Conservation (phyloP, 1,140 invertebrate genomes). For the Hyposmocoma kahamanoa region DNA sequence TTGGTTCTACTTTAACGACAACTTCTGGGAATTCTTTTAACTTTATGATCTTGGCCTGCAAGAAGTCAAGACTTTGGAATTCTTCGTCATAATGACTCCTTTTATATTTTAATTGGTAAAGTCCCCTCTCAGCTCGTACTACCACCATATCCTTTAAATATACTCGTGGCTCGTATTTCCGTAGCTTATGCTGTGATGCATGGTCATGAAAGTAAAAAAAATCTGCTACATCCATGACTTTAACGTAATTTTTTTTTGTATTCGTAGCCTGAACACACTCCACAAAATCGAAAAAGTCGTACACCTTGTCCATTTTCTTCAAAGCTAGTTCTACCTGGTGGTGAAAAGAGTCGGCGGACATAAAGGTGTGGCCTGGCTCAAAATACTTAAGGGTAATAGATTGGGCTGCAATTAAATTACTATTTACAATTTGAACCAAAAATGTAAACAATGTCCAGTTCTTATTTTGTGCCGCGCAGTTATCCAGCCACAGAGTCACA, state of each 20-base stretch:
- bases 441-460: slow-evolving; percentile 22
- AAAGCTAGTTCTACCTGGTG: slow-evolving; percentile 32
- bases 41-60: neutral
- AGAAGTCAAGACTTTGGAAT: neutral
- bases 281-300: slow-evolving; percentile 36
- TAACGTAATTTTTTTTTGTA: neutral
- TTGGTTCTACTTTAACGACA: neutral
- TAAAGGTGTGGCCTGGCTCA: slow-evolving; percentile 13
- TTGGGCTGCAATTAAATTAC: neutral
- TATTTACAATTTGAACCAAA: slow-evolving; percentile 16
- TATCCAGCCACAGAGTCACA: slow-evolving; percentile 16
- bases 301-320: slow-evolving; percentile 27
- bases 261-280: slow-evolving; percentile 9
- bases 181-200: neutral
- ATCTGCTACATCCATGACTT: neutral
- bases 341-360: slow-evolving; percentile 30
- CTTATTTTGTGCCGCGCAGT: neutral
- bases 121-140: neutral
- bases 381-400: slow-evolving; percentile 16
- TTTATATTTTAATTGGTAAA: neutral
- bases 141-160: neutral
- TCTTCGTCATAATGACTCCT: neutral
- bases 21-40: neutral
- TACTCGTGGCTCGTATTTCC: neutral
- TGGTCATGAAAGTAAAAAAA: neutral